Evolutionary conservation across 2,888 invertebrate species (phyloP), one percentile per base, ranked within the genome.

Genomic region (Mylabris sibirica): DNA sequence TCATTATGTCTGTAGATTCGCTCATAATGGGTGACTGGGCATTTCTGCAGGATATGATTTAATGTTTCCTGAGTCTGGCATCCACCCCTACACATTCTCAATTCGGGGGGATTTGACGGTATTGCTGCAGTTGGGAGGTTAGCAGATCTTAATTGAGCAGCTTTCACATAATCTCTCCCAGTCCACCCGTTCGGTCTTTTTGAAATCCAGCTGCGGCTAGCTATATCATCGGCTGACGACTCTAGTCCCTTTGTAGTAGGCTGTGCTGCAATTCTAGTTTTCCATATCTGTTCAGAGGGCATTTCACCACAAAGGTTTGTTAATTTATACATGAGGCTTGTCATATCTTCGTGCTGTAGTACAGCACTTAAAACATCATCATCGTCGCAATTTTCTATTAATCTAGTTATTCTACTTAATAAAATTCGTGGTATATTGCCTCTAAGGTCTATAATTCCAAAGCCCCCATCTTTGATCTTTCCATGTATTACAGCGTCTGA

Each of bases 91-190:
- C 67, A 67, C 2, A 34, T 14, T 30, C 68, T 62, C n/a, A 24
- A 8, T 2, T 70, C 67, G 5, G 57, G 30, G 6, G 69, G 65
- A 24, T 60, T 64, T 3, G 65, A 72, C 0, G 62, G 53, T 11
- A 70, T 24, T 30, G 53, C 67, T n/a, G 20, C 59, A 3, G 68
- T 64, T 12, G 70, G 68, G 12, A 73, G 59, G 60, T 67, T 67
- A 20, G 35, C 59, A 0, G 67, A 60, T 22, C 67, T 12, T 8
- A 73, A 64, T 2, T 73, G 73, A 35, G 71, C 65, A 1, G 69
- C 65, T 59, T 49, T 60, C 0, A 77, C 73, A 60, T 70, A 80
- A 35, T 81, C 79, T 3, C 67, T 22, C 0, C 77, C 77, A 0
- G 74, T 65, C 79, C 79, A 79, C n/a, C 69, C 75, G 0, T 22